A percentile compares a stretch with the other conserved stretches of the same genome.
These are phyloP conservation scores for Gortyna flavago DNA, from an alignment of 2,888 invertebrate genomes.

Conservation along the genomic window DNA sequence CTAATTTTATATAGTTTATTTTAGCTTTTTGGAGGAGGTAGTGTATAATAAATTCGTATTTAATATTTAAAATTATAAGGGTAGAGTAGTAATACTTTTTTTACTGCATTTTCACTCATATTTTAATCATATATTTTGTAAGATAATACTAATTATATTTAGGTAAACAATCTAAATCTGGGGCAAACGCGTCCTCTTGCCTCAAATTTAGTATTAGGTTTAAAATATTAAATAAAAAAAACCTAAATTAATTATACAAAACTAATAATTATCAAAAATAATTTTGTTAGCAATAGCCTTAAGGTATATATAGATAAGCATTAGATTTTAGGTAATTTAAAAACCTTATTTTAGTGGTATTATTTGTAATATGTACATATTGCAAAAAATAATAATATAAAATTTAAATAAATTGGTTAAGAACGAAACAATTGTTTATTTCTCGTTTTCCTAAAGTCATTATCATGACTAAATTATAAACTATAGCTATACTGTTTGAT, in stretches of 20 bases:
- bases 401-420: slow-evolving; percentile 50
- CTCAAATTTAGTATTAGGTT: slow-evolving; percentile 73
- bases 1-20: background rate
- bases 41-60: background rate
- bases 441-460: background rate
- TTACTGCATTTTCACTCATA: slow-evolving; percentile 84
- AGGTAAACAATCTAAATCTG: slow-evolving; percentile 72
- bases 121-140: slow-evolving; percentile 43
- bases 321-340: slow-evolving; percentile 36
- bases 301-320: slow-evolving; percentile 52
- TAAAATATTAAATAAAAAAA: background rate
- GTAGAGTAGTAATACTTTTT: slow-evolving; percentile 54
- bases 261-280: slow-evolving; percentile 9
- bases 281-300: slow-evolving; percentile 7
- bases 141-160: slow-evolving; percentile 1
- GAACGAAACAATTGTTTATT: slow-evolving; percentile 48
- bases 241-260: slow-evolving; percentile 9
- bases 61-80: slow-evolving; percentile 1
- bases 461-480: background rate
- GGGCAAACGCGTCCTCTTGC: slow-evolving; percentile 88
- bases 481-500: background rate
- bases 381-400: slow-evolving; percentile 61
- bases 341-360: background rate
- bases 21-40: background rate
- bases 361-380: slow-evolving; percentile 77